Evolutionary conservation across 2,888 invertebrate genomes (phyloP), one percentile per base, ranked within the genome.

Genomic region (Lepetodrilus schrolli): DNA sequence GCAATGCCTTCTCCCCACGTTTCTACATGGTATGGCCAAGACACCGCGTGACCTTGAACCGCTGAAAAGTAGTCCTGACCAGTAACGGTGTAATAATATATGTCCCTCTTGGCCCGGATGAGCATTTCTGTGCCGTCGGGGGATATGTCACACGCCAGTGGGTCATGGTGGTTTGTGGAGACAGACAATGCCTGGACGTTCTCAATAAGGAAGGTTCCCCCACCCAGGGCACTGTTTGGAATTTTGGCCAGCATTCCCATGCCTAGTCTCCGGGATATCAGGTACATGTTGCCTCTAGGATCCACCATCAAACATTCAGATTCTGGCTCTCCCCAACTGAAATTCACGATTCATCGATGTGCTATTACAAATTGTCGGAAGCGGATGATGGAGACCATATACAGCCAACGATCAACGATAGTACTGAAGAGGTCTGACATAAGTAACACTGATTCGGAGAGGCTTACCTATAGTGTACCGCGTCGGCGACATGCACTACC

Each of bases 221-320:
- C 23, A 10, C 73, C 73, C 82, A 79, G 80, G 13, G 76, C 79
- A 1, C 70, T 37, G n/a, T 37, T 68, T 1, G 79, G 78, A 10
- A 82, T 37, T 21, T 75, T 70, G 30, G 79, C 79, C 13, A 81
- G 68, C 26, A 38, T 65, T 3, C 79, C 74, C 0, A 76, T 80
- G 20, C 74, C 48, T 7, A 47, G 68, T 0, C 66, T 76, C 49
- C 80, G 80, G 37, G 82, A 78, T 3, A 82, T 73, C 21, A 81
- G 58, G 77, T 77, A 82, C 4, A 79, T 58, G 20, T 80, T 75
- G n/a, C 76, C 80, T 7, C 43, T 17, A 10, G 80, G 78, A 34
- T 78, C 79, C 3, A 81, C 75, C 80, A 82, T 77, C 43, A 82
- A 43, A 0, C 81, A 78, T 47, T 82, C 82, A 26, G 74, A 72